phyloP scores from a whole-genome alignment of 2,888 invertebrate genomes.

The Agrotis clavis region DNA sequence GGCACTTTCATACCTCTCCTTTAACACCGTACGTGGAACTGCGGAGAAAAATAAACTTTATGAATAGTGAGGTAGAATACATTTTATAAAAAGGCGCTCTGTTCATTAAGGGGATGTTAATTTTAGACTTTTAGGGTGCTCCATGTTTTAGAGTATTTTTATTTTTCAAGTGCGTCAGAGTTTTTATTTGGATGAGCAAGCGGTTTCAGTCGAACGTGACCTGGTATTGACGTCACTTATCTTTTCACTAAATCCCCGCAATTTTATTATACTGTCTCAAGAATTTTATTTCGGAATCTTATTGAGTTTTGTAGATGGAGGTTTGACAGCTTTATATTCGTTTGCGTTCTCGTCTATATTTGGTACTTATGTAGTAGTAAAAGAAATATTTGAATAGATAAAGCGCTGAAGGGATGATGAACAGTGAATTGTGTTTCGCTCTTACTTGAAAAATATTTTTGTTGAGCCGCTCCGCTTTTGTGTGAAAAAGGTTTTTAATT shows the following conservation, averaged over 20 bases:
- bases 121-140: slow-evolving; percentile 84
- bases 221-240: slow-evolving; percentile 59
- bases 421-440: slow-evolving; percentile 38
- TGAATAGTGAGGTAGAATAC: slow-evolving; percentile 60
- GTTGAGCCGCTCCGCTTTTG: slow-evolving; percentile 10
- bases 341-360: slow-evolving; percentile 54
- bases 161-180: slow-evolving; percentile 71
- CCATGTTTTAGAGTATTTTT: slow-evolving; percentile 78
- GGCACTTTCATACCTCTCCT: slow-evolving; percentile 95
- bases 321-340: slow-evolving; percentile 65
- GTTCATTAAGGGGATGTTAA: slow-evolving; percentile 80
- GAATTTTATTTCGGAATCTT: slow-evolving; percentile 66
- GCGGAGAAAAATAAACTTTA: slow-evolving; percentile 80
- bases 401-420: slow-evolving; percentile 37
- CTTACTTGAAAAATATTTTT: slow-evolving; percentile 35
- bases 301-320: slow-evolving; percentile 67
- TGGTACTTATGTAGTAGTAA: slow-evolving; percentile 35
- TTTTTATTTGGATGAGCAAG: slow-evolving; percentile 68
- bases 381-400: slow-evolving; percentile 59
- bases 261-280: slow-evolving; percentile 50
- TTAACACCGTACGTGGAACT: slow-evolving; percentile 96
- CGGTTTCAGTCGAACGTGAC: slow-evolving; percentile 73
- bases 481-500: slow-evolving; percentile 33
- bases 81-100: slow-evolving; percentile 65
- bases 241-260: slow-evolving; percentile 63